phyloP scores from a whole-genome alignment of 2,113 vertebrate species.

The Oreochromis tanganicae region DNA sequence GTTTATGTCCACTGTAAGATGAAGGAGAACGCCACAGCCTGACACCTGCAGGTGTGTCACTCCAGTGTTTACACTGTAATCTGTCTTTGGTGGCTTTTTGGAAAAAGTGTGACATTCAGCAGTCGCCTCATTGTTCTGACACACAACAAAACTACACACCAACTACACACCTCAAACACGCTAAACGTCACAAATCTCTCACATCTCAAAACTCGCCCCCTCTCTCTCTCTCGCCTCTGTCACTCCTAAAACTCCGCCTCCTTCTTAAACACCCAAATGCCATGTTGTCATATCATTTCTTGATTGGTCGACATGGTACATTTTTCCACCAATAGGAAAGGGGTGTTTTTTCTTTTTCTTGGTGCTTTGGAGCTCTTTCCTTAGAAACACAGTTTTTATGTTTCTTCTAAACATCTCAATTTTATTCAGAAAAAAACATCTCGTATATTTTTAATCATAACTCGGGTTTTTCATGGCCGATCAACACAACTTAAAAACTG shows the following conservation, averaged over 20 bases:
- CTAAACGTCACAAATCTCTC: background rate
- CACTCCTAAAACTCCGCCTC: background rate
- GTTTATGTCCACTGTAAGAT: background rate
- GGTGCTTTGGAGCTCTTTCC: background rate
- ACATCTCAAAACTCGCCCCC: no score
- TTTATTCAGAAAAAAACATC: background rate
- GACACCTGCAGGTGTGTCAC: background rate
- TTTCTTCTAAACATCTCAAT: background rate
- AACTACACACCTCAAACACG: background rate
- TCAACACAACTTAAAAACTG: background rate
- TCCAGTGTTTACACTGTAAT: background rate
- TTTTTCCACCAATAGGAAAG: background rate
- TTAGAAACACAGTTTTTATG: background rate
- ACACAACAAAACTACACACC: background rate
- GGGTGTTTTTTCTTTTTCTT: background rate
- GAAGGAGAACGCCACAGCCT: background rate
- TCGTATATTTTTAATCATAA: background rate
- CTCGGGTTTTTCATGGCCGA: background rate
- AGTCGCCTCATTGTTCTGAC: background rate
- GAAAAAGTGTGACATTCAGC: fast-evolving
- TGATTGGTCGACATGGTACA: background rate
- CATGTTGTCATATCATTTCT: background rate
- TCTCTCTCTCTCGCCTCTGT: background rate
- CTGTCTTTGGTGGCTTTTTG: background rate
- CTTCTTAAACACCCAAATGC: fast-evolving